Conservation (phyloP, 2,888 invertebrate species). For the Aspidiotus rigidus region DNA sequence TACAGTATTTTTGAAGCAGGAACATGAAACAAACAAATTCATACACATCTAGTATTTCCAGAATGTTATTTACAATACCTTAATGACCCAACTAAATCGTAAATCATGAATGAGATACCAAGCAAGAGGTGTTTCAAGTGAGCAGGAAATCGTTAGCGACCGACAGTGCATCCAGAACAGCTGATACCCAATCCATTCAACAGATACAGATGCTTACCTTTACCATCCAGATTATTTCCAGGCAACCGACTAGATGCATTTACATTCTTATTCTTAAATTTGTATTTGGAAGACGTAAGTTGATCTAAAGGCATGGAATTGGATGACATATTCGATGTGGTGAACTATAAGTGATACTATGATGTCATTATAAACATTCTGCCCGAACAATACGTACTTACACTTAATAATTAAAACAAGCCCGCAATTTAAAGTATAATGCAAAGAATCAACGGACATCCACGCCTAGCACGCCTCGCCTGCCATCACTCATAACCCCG, state of each 20-base stretch:
- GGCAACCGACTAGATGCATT: slow-evolving; percentile 20
- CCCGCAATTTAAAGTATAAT: no score
- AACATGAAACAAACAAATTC: no score
- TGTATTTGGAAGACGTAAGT: slow-evolving; percentile 25
- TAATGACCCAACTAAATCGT: not conserved
- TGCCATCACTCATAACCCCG: not conserved
- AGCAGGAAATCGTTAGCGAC: slow-evolving; percentile 11
- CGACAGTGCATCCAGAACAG: slow-evolving; percentile 25
- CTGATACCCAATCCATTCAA: slow-evolving; percentile 22
- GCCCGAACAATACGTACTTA: not conserved
- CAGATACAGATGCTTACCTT: slow-evolving; percentile 28
- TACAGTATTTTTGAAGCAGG: no score
- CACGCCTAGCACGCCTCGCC: no score
- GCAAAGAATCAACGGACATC: no score
- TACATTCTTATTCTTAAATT: slow-evolving; percentile 26
- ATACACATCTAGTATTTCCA: no score
- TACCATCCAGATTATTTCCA: slow-evolving; percentile 30
- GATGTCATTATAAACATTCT: not conserved
- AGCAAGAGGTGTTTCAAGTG: slow-evolving; percentile 4
- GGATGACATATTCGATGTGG: slow-evolving; percentile 24
- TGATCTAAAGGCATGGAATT: slow-evolving; percentile 27
- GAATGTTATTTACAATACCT: no score
- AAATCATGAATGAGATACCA: not conserved
- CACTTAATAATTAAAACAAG: no score
- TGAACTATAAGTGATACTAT: slow-evolving; percentile 19